Percentiles rank a stretch among this genome's conserved stretches.
Conservation (phyloP, 2,888 invertebrate genomes). For the Omphaloscelis lunosa region DNA sequence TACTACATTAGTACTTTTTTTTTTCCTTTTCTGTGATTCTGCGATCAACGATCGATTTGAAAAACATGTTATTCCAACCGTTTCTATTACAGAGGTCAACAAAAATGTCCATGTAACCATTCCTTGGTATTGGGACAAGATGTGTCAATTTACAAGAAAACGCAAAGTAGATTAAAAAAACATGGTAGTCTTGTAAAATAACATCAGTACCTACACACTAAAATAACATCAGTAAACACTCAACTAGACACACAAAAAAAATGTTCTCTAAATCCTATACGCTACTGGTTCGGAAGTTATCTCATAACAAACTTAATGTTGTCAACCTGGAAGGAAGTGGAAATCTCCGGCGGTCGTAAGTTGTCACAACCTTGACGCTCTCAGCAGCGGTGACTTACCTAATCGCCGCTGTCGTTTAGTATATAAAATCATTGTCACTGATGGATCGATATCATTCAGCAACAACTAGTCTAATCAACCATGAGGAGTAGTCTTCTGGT, state of each 20-base stretch:
- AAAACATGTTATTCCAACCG: background rate
- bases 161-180: background rate
- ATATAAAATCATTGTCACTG: slow-evolving; percentile 79
- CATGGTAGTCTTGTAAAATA: background rate
- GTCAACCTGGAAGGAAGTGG: slow-evolving; percentile 76
- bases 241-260: background rate
- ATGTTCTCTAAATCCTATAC: background rate
- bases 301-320: slow-evolving; percentile 42
- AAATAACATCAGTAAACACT: background rate
- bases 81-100: background rate
- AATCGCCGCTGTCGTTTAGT: slow-evolving; percentile 76
- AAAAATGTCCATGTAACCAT: background rate
- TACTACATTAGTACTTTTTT: too few species aligned
- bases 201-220: background rate
- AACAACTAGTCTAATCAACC: slow-evolving; percentile 71
- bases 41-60: background rate
- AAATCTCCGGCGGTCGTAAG: slow-evolving; percentile 74
- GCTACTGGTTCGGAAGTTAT: slow-evolving; percentile 36
- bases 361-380: slow-evolving; percentile 82
- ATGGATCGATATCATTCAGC: slow-evolving; percentile 73
- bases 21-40: background rate
- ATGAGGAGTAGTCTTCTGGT: slow-evolving; percentile 80
- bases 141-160: background rate
- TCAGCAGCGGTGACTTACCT: slow-evolving; percentile 78
- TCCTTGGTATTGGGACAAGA: background rate